Conservation (phyloP, 2,797 vertebrate species). For the Crocodylus rhombifer region DNA sequence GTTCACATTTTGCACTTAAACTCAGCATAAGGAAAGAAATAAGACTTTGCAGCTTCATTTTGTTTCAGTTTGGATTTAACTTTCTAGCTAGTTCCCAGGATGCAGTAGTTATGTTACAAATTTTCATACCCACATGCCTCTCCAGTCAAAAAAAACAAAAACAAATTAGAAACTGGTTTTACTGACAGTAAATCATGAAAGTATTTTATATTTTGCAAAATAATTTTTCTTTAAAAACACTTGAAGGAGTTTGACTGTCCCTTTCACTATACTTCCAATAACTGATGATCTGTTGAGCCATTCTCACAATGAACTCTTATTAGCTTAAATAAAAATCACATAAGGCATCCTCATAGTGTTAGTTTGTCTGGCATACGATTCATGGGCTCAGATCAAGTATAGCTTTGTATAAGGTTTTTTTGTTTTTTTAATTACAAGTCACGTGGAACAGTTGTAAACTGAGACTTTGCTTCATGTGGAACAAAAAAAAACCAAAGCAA, state of each 20-base stretch:
- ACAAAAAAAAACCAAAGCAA: neutral
- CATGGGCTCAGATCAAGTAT: neutral
- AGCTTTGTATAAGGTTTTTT: neutral
- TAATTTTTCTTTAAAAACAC: neutral
- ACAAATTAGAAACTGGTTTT: neutral
- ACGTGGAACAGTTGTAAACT: neutral
- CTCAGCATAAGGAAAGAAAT: accelerated
- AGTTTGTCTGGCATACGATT: neutral
- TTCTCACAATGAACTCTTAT: neutral
- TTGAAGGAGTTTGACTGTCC: neutral
- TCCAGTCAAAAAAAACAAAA: neutral
- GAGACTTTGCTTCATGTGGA: neutral
- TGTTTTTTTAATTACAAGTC: neutral
- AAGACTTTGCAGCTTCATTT: neutral
- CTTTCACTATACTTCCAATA: neutral
- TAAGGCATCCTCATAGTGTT: conserved; percentile 4
- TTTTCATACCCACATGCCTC: neutral
- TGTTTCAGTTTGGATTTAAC: no score
- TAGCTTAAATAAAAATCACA: neutral
- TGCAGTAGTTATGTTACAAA: no score
- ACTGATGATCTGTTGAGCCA: neutral
- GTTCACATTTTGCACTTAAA: conserved; percentile 9
- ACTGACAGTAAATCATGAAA: neutral
- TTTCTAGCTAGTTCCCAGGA: neutral
- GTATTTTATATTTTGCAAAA: neutral